Base-by-base conservation (phyloP, 2,113 vertebrate genomes). In the Istiophorus platypterus region DNA sequence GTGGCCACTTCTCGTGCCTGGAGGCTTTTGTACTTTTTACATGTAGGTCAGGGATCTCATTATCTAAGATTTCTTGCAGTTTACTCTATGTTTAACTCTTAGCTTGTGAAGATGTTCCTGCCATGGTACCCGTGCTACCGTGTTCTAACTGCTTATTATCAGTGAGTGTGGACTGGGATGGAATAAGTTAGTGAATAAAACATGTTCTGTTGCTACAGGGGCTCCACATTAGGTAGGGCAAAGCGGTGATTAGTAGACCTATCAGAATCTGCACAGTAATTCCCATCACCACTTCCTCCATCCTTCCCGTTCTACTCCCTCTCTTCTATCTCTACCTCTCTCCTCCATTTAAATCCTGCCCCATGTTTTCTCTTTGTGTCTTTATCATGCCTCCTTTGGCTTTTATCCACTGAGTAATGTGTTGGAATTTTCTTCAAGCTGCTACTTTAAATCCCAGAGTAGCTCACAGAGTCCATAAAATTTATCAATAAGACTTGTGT, bases 241-340 rank as follows among this genome's bases (percentile, higher is more conserved):
- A 95, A 95, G 94, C 94, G 95, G 94, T 95, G 95, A 96, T 96
- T 96, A 96, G 93, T 94, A 92, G 68, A 93, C 92, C 93, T 89
- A 93, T 95, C 95, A 95, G 92, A 93, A 91, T 89, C 88, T 87
- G 94, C 87, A 88, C 90, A 89, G 89, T 92, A 95, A 94, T 94
- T 93, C 93, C 92, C 94, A 85, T 89, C 90, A 91, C 85, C 81
- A 64, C 86, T 89, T 88, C 72, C 74, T 82, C 70, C 67, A 72
- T 80, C 67, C 62, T 84, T 77, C 29, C 51, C 61, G 42, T 59
- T 84, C 69, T 57, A 69, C 57, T 20, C 67, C 20, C 31, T 49
- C 15, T 47, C 68, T 10, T 54, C 58, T 37, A n/a, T 74, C 69
- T 52, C 69, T 49, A 65, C 74, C 39, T 37, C 58, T 49, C 31